Percentiles rank a stretch among this genome's conserved stretches.
phyloP scores from a whole-genome alignment of 2,888 invertebrate species.

The Cephus pulcher region DNA sequence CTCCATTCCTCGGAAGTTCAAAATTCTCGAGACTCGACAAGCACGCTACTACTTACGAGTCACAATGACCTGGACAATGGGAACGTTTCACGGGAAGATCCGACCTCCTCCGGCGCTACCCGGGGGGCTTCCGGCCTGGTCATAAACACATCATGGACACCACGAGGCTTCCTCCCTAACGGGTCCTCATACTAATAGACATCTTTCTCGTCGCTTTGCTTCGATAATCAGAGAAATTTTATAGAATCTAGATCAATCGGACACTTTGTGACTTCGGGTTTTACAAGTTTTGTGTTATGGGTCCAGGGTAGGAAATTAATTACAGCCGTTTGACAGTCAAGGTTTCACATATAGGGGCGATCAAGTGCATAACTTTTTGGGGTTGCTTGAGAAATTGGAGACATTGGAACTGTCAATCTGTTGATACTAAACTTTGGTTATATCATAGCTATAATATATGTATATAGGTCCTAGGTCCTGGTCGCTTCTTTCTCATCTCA shows the following conservation, averaged over 20 bases:
- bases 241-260: background rate
- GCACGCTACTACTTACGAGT: constrained; percentile 51
- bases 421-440: background rate
- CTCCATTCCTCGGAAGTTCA: constrained; percentile 32
- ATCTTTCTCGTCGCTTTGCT: background rate
- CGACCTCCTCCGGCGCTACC: constrained; percentile 47
- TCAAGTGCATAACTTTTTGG: background rate
- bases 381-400: background rate
- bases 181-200: background rate
- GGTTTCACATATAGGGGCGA: background rate
- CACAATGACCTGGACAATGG: constrained; percentile 54
- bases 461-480: background rate
- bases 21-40: constrained; percentile 29
- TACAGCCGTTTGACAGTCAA: background rate
- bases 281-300: background rate
- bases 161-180: constrained; percentile 11
- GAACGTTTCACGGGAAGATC: constrained; percentile 53
- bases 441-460: background rate
- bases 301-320: background rate
- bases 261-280: background rate
- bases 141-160: constrained; percentile 53
- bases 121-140: constrained; percentile 51
- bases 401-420: background rate
- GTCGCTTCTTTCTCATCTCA: background rate
- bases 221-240: background rate